phyloP scores from a whole-genome alignment of 2,113 vertebrate genomes.

The Verasper variegatus region DNA sequence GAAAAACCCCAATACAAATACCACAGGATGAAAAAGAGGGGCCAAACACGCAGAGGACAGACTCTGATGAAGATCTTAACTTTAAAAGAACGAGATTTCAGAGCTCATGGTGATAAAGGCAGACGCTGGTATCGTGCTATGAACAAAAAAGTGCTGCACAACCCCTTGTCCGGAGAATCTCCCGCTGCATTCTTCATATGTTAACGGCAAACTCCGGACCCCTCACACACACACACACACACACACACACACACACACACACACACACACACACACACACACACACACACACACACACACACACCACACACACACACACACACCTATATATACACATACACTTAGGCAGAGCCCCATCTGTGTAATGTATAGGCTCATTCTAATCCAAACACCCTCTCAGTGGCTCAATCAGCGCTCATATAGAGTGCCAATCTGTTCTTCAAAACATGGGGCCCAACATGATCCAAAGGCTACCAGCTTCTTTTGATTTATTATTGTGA shows the following conservation, averaged over 20 bases:
- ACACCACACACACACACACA: conserved; percentile 7
- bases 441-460: conserved; percentile 57
- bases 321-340: conserved; percentile 10
- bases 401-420: conserved; percentile 61
- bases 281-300: conserved; percentile 12
- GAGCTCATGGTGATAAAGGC: background rate
- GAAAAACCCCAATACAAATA: no score
- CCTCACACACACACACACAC: no score
- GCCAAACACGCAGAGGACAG: no score
- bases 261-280: no score
- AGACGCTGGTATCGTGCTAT: background rate
- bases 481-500: conserved; percentile 71
- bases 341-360: conserved; percentile 52
- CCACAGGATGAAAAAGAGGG: no score
- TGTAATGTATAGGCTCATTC: conserved; percentile 59
- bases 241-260: no score
- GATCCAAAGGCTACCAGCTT: conserved; percentile 65
- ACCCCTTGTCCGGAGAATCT: background rate
- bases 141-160: background rate
- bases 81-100: no score
- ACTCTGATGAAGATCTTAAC: no score
- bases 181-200: no score
- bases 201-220: no score
- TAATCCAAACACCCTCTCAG: conserved; percentile 70
- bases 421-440: conserved; percentile 62